Evolutionary conservation across 2,888 invertebrate species (phyloP).

Genomic region (Pristionchus maxplancki): DNA sequence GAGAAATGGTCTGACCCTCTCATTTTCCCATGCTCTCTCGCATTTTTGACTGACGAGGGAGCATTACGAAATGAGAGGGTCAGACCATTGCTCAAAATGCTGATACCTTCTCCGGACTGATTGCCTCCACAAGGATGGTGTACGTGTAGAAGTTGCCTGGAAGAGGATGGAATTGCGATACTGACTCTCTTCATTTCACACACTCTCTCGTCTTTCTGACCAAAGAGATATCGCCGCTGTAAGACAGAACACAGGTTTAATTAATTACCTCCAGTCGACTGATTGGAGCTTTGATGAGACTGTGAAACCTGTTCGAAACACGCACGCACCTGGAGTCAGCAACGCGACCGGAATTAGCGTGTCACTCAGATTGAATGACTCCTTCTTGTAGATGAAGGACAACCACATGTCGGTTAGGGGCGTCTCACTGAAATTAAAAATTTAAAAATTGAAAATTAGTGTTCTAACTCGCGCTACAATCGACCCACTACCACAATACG

Average conservation of each 20-base stretch:
- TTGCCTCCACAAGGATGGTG: slow-evolving; percentile 38
- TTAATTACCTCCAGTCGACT: no score
- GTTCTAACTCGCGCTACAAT: no score
- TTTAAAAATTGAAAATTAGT: no score
- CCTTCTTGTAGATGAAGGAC: slow-evolving; percentile 43
- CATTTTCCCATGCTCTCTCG: neutral
- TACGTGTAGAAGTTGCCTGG: slow-evolving; percentile 39
- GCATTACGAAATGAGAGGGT: neutral
- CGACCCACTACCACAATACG: no score
- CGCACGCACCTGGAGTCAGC: slow-evolving; percentile 34
- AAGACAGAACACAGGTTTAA: no score
- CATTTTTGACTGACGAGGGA: neutral
- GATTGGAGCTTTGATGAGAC: no score
- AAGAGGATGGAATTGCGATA: no score
- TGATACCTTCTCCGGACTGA: slow-evolving; percentile 49
- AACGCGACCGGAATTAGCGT: slow-evolving; percentile 26
- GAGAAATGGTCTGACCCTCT: neutral
- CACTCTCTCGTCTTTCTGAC: no score
- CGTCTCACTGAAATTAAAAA: neutral
- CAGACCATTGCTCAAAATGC: no score
- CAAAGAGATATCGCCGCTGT: no score
- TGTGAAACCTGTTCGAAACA: no score
- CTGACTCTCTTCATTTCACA: no score
- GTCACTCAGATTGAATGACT: slow-evolving; percentile 28
- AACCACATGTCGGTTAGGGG: slow-evolving; percentile 47